phyloP scores from a whole-genome alignment of 2,113 vertebrate species.

The cattle (Bos taurus) region DNA sequence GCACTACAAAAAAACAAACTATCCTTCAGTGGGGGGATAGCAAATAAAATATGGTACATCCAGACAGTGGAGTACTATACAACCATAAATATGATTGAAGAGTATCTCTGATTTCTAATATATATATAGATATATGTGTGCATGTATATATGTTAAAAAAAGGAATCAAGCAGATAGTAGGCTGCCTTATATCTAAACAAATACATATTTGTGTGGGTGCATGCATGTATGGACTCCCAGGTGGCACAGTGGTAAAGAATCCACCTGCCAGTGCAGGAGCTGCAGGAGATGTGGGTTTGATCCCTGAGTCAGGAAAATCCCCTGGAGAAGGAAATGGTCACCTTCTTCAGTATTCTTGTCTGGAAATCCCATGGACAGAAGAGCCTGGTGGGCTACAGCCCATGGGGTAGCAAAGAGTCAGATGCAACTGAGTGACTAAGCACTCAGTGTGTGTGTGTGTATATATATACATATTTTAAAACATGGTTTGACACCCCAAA shows the following conservation, averaged over 20 bases:
- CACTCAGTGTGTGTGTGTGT: neutral
- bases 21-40: neutral
- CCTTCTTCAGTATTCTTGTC: neutral
- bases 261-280: neutral
- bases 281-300: fast-evolving
- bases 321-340: neutral
- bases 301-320: neutral
- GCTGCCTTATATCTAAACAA: neutral
- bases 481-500: neutral
- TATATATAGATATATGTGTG: neutral
- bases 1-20: neutral
- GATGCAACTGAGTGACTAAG: neutral
- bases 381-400: neutral
- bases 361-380: neutral
- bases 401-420: neutral
- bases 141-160: neutral
- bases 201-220: neutral
- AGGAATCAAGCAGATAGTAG: neutral
- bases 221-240: neutral
- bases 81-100: neutral
- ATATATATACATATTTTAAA: neutral
- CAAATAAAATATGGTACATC: neutral
- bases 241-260: neutral
- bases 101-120: neutral
- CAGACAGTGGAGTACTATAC: neutral